Evolutionary conservation across 2,113 vertebrate species (phyloP), one percentile per base, ranked within the genome.

Genomic region (Pelobates fuscus): DNA sequence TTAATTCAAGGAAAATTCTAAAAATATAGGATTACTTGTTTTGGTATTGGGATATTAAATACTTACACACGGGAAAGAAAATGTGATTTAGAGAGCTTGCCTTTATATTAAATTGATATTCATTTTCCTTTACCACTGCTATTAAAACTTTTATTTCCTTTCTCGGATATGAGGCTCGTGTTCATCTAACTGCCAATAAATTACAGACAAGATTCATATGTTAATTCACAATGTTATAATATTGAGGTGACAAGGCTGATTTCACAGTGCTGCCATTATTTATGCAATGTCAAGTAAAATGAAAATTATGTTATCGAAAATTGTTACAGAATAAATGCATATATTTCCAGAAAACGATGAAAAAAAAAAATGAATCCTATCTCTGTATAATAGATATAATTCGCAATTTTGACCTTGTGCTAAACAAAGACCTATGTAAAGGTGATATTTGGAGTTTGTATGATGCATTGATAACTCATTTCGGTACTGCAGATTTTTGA

Each of bases 81-180:
- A 32, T 67, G 11, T 60, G 37, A 76, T 67, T 67, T 76, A 60
- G 6, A 15, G 26, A 20, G n/a, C 37, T 37, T 49, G 64, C 44
- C 37, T 29, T 71, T 60, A 18, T 25, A 67, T 76, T 76, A 67
- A 58, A 76, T 70, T 25, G 30, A 15, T 67, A 32, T 67, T 76
- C 54, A 52, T 67, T 75, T 44, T 58, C 52, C 46, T 54, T 60
- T 76, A 67, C 64, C 43, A 32, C 55, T n/a, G 55, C 72, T 52
- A 76, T 76, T 67, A 67, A 76, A 76, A 44, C 41, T 76, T 76
- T 67, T 76, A 76, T 76, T 67, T 41, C 64, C 54, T 20, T 76
- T 76, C 72, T 76, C 37, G 72, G 55, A 67, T 76, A 66, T 67
- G 71, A 75, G 52, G 58, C 18, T 32, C 54, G 5, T 66, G 64